These are phyloP conservation scores for Coilia nasus DNA, from an alignment of 2,797 vertebrate genomes.

Conservation along the genomic window DNA sequence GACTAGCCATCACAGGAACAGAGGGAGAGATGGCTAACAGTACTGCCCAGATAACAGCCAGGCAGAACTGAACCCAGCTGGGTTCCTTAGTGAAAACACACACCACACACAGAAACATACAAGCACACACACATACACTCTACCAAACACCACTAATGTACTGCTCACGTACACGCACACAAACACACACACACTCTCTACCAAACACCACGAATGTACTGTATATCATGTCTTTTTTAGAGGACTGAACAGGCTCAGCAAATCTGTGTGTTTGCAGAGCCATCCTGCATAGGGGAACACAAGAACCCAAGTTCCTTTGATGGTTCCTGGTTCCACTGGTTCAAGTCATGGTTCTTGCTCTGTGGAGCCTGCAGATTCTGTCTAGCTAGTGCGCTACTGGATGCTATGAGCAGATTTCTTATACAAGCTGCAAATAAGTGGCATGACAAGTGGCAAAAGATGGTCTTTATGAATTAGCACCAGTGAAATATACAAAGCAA, in stretches of 20 bases:
- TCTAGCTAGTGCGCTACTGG: neutral
- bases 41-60: neutral
- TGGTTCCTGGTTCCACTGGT: neutral
- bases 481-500: constrained; percentile 29
- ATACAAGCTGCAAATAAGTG: neutral
- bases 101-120: neutral
- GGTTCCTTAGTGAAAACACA: neutral
- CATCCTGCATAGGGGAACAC: neutral
- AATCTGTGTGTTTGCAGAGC: neutral
- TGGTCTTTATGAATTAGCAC: constrained; percentile 35
- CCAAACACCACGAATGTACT: neutral
- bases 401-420: neutral
- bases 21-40: neutral
- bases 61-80: neutral
- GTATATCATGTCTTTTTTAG: neutral
- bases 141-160: no score
- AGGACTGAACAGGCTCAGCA: neutral
- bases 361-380: neutral
- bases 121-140: no score
- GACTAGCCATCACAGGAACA: neutral
- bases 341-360: no score
- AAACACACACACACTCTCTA: neutral
- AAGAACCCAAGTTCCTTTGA: neutral
- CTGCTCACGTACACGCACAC: no score
- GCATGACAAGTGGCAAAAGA: neutral